Percentiles rank a stretch among this genome's conserved stretches.
These are phyloP conservation scores for Dryobotodes eremita DNA, from an alignment of 2,888 invertebrate species.

Conservation along the genomic window DNA sequence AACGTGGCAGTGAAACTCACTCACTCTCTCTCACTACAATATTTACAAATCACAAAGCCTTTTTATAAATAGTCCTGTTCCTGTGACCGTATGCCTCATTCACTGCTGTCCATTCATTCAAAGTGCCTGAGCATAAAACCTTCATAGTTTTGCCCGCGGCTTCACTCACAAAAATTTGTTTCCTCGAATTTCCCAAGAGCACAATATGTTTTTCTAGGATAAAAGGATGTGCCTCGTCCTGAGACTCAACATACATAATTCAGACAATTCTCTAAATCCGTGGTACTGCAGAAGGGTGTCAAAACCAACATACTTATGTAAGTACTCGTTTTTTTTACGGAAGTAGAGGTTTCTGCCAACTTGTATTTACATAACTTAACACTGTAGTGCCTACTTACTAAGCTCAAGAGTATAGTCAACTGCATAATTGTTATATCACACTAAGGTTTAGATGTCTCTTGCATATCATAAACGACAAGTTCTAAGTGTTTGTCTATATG, in stretches of 20 bases:
- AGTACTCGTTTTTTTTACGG: background rate
- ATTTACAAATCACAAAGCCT: background rate
- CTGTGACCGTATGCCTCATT: background rate
- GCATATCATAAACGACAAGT: background rate
- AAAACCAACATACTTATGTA: conserved; percentile 28
- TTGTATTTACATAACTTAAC: background rate
- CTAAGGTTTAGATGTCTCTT: background rate
- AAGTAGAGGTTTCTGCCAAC: background rate
- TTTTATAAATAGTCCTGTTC: background rate
- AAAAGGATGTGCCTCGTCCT: conserved; percentile 44
- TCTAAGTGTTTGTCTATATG: no score
- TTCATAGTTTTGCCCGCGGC: conserved; percentile 30
- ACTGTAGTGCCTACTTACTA: background rate
- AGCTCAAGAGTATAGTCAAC: background rate
- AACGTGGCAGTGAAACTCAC: no score
- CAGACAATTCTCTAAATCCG: conserved; percentile 55
- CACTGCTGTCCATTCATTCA: conserved; percentile 1
- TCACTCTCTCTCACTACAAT: background rate
- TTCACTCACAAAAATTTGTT: conserved; percentile 42
- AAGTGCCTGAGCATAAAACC: conserved; percentile 37
- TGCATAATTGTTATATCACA: background rate
- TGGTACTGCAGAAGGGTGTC: conserved; percentile 27
- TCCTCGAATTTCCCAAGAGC: conserved; percentile 59
- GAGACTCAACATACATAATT: conserved; percentile 58
- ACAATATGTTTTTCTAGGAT: conserved; percentile 62